Evolutionary conservation across 2,888 invertebrate species (phyloP).

Genomic region (Drosophila neutralis): DNA sequence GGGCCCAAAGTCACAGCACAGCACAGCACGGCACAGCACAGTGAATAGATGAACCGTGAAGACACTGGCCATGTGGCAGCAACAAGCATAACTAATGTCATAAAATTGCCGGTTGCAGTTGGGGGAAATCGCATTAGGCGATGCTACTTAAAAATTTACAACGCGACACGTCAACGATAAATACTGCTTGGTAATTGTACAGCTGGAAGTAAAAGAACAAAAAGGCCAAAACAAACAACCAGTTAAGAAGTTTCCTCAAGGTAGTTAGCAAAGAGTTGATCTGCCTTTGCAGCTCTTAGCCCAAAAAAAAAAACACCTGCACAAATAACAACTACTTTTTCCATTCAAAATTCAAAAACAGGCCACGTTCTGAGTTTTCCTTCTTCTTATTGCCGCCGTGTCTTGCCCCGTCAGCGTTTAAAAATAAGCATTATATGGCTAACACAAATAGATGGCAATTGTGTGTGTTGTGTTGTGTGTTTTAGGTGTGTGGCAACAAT

Average conservation of each 20-base stretch:
- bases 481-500: conserved; percentile 26
- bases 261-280: conserved; percentile 37
- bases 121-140: conserved; percentile 65
- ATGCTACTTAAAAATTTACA: conserved; percentile 76
- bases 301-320: not conserved
- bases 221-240: conserved; percentile 2
- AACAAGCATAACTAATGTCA: conserved; percentile 61
- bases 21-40: conserved; percentile 50
- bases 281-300: conserved; percentile 9
- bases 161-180: conserved; percentile 61
- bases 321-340: conserved; percentile 33
- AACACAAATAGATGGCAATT: conserved; percentile 28
- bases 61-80: conserved; percentile 30
- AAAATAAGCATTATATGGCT: conserved; percentile 58
- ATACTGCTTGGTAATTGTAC: conserved; percentile 67
- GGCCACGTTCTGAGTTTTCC: conserved; percentile 29
- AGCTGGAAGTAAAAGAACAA: not conserved
- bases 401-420: conserved; percentile 55
- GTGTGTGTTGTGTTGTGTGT: not conserved
- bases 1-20: conserved; percentile 32
- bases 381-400: not conserved
- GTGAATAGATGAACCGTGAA: conserved; percentile 68
- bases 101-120: conserved; percentile 49
- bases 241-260: conserved; percentile 34
- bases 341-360: conserved; percentile 32